phyloP scores from a whole-genome alignment of 2,888 invertebrate species.

The Lycocerus yunnanus region DNA sequence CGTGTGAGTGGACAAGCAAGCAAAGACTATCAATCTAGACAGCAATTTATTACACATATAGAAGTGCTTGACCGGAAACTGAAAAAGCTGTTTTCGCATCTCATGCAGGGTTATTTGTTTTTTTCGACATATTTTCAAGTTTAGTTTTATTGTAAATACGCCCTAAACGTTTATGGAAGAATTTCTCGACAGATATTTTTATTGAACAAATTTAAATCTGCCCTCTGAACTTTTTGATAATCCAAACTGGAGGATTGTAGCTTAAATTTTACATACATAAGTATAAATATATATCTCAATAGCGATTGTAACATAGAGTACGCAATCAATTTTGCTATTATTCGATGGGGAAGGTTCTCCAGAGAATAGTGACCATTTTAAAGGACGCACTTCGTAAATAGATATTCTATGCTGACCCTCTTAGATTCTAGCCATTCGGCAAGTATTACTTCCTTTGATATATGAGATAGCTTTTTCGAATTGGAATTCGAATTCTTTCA shows the following conservation, averaged over 20 bases:
- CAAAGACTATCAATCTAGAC: constrained; percentile 28
- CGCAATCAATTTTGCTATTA: constrained; percentile 57
- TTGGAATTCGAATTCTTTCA: constrained; percentile 49
- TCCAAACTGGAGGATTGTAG: constrained; percentile 13
- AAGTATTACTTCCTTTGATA: constrained; percentile 58
- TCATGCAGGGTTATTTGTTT: constrained; percentile 13
- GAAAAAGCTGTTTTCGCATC: constrained; percentile 30
- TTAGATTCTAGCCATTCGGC: constrained; percentile 47
- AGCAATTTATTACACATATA: constrained; percentile 28
- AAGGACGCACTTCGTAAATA: constrained; percentile 54
- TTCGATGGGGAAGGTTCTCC: constrained; percentile 47
- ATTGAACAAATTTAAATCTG: neutral
- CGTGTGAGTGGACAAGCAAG: constrained; percentile 24
- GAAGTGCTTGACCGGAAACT: constrained; percentile 31
- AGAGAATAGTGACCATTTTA: constrained; percentile 56
- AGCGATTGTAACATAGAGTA: constrained; percentile 54
- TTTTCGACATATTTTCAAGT: constrained; percentile 13
- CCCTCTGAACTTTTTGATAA: neutral
- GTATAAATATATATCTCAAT: constrained; percentile 49
- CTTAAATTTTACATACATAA: constrained; percentile 33
- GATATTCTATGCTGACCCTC: constrained; percentile 51
- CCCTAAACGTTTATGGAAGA: neutral
- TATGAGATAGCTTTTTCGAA: constrained; percentile 51
- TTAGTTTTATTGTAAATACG: neutral
- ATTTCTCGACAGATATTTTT: neutral